Evolutionary conservation across 2,113 vertebrate genomes (phyloP), one percentile per base, ranked within the genome.

Genomic region (Mastomys natalensis): DNA sequence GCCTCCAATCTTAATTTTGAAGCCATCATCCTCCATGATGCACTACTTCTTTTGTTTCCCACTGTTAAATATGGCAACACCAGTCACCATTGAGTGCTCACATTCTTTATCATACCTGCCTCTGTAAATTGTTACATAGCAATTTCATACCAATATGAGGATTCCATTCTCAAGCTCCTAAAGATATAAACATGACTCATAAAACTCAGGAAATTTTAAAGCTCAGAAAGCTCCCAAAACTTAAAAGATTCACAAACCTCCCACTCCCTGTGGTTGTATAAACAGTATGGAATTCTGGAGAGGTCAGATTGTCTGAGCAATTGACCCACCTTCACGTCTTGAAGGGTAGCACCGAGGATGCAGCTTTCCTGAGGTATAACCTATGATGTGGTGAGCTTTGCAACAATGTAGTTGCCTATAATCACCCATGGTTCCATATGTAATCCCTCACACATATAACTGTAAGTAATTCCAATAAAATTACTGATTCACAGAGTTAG

Each of bases 21-120:
- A n/a, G n/a, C n/a, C n/a, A n/a, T n/a, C n/a, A n/a, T 87, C 48
- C 21, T 93, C 78, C n/a, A 22, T 73, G 91, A 91, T 21, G 40
- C 91, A 24, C 22, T 85, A 58, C 17, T 74, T 93, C 24, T 62
- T 43, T 89, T 82, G 0, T 77, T 60, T 93, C 92, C 22, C 78
- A 66, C 19, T 40, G 2, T 85, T 60, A 88, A 13, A 40, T 7
- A 40, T 26, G 24, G 2, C 4, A 66, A 2, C 3, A 78, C 5
- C 90, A 91, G n/a, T 62, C 21, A 93, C 62, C 86, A 87, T 31
- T 2, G 3, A 26, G 43, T 87, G 16, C 22, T 2, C 66, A 86
- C 72, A 86, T 73, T 87, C 26, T 82, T 82, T 90, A 29, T 37
- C n/a, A 64, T 37, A 26, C 53, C 9, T 64, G 0, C 72, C 37